These are phyloP conservation scores for Lasioglossum zephyrum DNA, from an alignment of 2,888 invertebrate genomes.

Conservation along the genomic window DNA sequence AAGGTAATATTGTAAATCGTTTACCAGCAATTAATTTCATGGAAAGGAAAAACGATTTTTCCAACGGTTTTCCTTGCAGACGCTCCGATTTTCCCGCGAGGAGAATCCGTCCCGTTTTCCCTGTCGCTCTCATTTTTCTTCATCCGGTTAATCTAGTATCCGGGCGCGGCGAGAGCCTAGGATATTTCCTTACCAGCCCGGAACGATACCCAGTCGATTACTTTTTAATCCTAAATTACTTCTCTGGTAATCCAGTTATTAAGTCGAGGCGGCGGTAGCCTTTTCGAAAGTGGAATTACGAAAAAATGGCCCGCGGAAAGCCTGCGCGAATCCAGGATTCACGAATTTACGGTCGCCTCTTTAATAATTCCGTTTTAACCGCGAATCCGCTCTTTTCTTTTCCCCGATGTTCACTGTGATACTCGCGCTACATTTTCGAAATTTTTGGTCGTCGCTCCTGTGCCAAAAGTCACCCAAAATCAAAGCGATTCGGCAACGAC, in stretches of 20 bases:
- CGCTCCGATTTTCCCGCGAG: slow-evolving; percentile 1
- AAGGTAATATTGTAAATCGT: not conserved
- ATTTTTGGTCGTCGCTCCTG: no score
- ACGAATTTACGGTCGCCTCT: slow-evolving; percentile 11
- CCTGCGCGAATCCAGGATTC: not conserved
- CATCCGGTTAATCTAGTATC: slow-evolving; percentile 53
- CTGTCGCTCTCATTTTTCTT: slow-evolving; percentile 47
- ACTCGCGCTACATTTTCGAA: no score
- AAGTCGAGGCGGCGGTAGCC: slow-evolving; percentile 41
- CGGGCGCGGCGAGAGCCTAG: slow-evolving; percentile 33
- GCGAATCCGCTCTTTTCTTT: not conserved
- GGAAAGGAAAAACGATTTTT: not conserved
- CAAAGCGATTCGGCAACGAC: not conserved
- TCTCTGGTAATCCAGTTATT: slow-evolving; percentile 71
- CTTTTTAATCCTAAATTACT: slow-evolving; percentile 73
- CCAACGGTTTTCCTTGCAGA: not conserved
- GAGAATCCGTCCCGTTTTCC: slow-evolving; percentile 3
- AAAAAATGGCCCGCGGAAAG: slow-evolving; percentile 28
- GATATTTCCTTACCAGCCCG: slow-evolving; percentile 50
- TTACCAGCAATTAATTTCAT: not conserved
- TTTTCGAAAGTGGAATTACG: slow-evolving; percentile 34
- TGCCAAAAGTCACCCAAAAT: not conserved
- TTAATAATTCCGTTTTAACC: not conserved
- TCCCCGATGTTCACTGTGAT: not conserved
- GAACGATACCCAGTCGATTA: slow-evolving; percentile 66